Evolutionary conservation across 1,140 invertebrate genomes (phyloP), one percentile per base, ranked within the genome.

Genomic region (Zophobas morio): DNA sequence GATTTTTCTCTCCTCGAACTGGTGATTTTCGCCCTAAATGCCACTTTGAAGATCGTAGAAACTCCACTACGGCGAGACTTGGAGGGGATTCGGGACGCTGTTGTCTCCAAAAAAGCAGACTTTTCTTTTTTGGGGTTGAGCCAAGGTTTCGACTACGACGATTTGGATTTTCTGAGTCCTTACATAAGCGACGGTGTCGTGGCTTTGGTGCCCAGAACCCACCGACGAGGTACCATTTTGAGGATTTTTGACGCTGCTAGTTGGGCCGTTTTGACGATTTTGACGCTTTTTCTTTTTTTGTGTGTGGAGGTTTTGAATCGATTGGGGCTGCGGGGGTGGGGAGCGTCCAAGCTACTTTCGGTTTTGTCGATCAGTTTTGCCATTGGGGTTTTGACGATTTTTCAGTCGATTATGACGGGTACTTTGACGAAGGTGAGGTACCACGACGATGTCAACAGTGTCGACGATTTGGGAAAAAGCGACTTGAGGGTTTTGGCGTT

Each of bases 261-360:
- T 63, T 63, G 57, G 57, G 42, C n/a, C n/a, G 2, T 63, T 63
- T 63, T 63, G 36, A 63, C 37, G n/a, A 40, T 63, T 40, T 32
- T 63, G 34, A 57, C 54, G 35, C 1, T 34, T 63, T 42, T 63
- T n/a, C 5, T 63, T 8, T 1, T 40, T 42, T 40, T 20, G 2
- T 51, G 3, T 4, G n/a, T 51, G 2, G 20, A 51, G 20, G 2
- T 51, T 51, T 51, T 2, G 3, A 5, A 51, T 2, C 6, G 20
- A 51, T 2, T 51, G n/a, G 6, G 6, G 49, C n/a, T 40, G 56
- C 56, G 6, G 0, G 36, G 6, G n/a, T 0, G 32, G 36, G 5
- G 3, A 35, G 1, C 35, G 6, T 63, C 8, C 35, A 63, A 63
- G 4, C 33, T 63, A 8, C 4, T 51, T 2, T 51, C 2, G 6